A percentile compares a stretch with the other conserved stretches of the same genome.
phyloP scores from a whole-genome alignment of 2,113 vertebrate species.

The Callithrix jacchus region DNA sequence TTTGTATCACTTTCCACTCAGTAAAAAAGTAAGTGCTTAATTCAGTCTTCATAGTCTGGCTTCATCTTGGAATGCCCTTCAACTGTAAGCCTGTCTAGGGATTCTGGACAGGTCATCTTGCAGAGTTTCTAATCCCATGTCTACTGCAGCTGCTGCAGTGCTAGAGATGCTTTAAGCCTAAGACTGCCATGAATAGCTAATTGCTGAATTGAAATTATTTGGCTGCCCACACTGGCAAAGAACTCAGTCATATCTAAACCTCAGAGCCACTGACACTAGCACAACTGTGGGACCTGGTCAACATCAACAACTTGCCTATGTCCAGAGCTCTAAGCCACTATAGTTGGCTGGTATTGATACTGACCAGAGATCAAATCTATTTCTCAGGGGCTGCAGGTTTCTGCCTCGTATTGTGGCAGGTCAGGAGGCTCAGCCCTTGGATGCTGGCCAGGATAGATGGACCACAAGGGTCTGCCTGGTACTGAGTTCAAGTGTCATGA shows the following conservation, averaged over 20 bases:
- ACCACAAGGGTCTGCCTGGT: not conserved
- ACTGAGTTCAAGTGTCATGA: not conserved
- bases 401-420: not conserved
- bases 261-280: not conserved
- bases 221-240: not conserved
- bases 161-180: not conserved
- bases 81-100: not conserved
- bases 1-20: not conserved
- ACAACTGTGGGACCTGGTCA: not conserved
- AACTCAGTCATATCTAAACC: not conserved
- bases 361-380: not conserved
- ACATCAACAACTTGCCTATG: not conserved
- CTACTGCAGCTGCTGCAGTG: not conserved
- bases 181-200: not conserved
- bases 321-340: not conserved
- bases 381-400: not conserved
- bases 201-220: not conserved
- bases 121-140: not conserved
- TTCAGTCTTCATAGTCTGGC: not conserved
- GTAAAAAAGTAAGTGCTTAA: not conserved
- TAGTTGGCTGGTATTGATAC: not conserved
- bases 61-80: not conserved
- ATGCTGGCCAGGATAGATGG: not conserved
- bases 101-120: not conserved
- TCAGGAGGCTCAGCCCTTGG: not conserved